Base-by-base conservation (phyloP, 35 echinoderm and acorn worm genomes). In the Lytechinus pictus region DNA sequence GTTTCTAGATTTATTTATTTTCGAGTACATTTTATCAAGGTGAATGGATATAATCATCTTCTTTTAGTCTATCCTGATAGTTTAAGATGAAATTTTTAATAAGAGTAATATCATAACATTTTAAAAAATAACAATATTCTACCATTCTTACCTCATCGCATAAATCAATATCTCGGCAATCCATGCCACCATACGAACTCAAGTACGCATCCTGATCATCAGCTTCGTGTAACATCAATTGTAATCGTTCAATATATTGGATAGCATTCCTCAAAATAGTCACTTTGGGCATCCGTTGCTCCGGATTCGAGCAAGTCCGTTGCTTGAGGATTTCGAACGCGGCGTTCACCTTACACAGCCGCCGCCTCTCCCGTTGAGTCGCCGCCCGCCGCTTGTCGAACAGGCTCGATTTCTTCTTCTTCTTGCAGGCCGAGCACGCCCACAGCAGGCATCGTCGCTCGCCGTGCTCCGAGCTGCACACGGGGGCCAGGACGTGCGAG, bases 251-350 rank as follows among this genome's bases (percentile, higher is more conserved):
- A 56, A 99, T 99, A 57, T 99, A 99, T 54, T 96, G 95, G 27
- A 99, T 99, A 29, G 98, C 98, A 94, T 96, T 98, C 91, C 98
- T 92, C 21, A 99, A 92, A 61, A 99, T 99, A 21, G 96, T 97
- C 97, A 97, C 96, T 95, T 97, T 97, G 11, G 97, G 97, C 92
- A 98, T 96, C 86, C 96, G 55, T 53, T 98, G 98, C 57, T 98
- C 96, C 19, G 98, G 96, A 87, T 99, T 98, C 2, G 95, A 86
- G 86, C 97, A 97, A 7, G 98, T 98, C 87, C 97, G 95, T 54
- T 95, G 61, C 53, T 99, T 99, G 86, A 99, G 90, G 7, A 98
- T 94, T 61, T 99, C 98, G 87, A 99, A 99, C 19, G 98, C 98
- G 0, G 97, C 61, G 87, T 99, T 99, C 13, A 99, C 98, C 86